Base-by-base conservation (phyloP, 1,140 invertebrate genomes). In the Helicoverpa armigera region DNA sequence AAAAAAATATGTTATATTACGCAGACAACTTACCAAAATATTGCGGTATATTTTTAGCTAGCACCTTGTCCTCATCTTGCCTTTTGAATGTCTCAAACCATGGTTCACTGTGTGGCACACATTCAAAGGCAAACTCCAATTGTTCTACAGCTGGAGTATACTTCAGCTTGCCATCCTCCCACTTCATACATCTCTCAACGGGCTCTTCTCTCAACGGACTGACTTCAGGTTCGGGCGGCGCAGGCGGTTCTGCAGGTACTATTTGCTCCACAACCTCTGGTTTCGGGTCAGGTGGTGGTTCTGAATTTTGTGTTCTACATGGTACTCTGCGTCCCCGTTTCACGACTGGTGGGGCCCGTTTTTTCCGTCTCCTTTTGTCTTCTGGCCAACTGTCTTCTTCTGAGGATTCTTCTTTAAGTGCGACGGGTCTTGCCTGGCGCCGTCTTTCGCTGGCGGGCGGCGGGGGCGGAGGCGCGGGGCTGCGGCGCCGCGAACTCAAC, bases 61-160 rank as follows among this genome's bases (percentile, higher is more conserved):
- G 95, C 84, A 97, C 96, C 77, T 96, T 96, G 10, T 96, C 96
- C 16, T 96, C 95, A 88, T 98, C 97, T 86, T 98, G 97, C 0
- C 97, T 95, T 80, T 96, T 95, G 88, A 97, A 98, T 0, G 97
- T 97, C 84, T 97, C 95, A 92, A 97, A 98, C 97, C 97, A 98
- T 0, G 97, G 96, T 86, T 98, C 97, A 56, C 96, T 96, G 67
- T 90, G 94, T 4, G 97, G 97, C 79, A 97, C 92, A 16, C 94
- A 95, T 92, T 98, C 97, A 87, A 98, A 98, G 0, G 97, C 96
- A 89, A 97, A 98, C 73, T 96, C 96, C 89, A 97, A 95, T 85
- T 96, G 96, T 81, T 96, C 96, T 29, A 97, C 95, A 63, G 96
- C 95, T 13, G 95, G 93, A 3, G 96, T 96, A 48, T 96, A 96